phyloP scores from a whole-genome alignment of 2,113 vertebrate genomes.

The Lasiurus cinereus region DNA sequence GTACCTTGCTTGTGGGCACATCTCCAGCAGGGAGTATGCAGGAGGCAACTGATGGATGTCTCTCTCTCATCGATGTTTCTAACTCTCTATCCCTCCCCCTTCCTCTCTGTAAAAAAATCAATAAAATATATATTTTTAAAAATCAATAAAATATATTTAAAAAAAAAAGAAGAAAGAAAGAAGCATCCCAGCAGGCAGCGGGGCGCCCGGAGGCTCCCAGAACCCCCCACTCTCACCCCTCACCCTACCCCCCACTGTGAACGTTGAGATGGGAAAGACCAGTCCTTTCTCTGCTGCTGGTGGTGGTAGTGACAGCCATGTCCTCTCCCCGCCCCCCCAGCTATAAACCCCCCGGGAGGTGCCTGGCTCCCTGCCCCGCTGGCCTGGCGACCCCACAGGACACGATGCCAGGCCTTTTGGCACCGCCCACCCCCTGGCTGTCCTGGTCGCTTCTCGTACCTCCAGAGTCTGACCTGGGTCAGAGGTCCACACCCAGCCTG shows the following conservation, averaged over 20 bases:
- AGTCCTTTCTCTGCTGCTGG: not conserved
- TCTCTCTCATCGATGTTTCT: too few species aligned
- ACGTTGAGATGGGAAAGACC: not conserved
- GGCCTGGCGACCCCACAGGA: accelerated
- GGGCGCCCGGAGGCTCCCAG: too few species aligned
- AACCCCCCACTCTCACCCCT: too few species aligned
- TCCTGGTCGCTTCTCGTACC: accelerated
- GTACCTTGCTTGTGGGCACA: too few species aligned
- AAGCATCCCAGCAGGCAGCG: too few species aligned
- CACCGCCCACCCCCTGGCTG: not conserved
- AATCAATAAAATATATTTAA: too few species aligned
- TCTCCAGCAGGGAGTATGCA: too few species aligned
- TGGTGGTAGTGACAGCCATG: not conserved
- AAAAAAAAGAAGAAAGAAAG: too few species aligned
- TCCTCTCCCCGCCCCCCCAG: not conserved
- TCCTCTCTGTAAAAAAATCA: too few species aligned
- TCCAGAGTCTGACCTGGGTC: not conserved
- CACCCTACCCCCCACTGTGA: not conserved
- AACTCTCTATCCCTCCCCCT: too few species aligned
- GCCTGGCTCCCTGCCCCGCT: not conserved
- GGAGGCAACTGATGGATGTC: too few species aligned
- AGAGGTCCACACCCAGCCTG: not conserved
- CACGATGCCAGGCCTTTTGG: not conserved
- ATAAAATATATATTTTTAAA: too few species aligned
- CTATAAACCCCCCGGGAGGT: not conserved